phyloP scores from a whole-genome alignment of 2,888 invertebrate species.

The Aradus depressus region DNA sequence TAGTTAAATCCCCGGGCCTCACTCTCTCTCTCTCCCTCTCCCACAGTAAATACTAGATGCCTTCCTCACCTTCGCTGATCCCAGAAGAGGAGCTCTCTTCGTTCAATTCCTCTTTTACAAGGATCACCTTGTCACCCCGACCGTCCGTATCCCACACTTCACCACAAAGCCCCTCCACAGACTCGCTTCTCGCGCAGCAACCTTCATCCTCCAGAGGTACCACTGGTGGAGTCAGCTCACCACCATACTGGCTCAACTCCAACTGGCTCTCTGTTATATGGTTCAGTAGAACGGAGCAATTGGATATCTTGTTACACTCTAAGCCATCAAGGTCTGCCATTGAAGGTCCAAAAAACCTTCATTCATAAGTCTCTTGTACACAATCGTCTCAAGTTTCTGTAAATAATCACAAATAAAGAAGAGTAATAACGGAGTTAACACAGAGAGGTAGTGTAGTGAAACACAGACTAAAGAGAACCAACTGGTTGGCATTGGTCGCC shows the following conservation, averaged over 20 bases:
- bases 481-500: too few species aligned
- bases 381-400: too few species aligned
- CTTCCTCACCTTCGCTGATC: conserved; percentile 5
- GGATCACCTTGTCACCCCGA: background rate
- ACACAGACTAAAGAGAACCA: too few species aligned
- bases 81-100: conserved; percentile 14
- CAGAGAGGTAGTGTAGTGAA: too few species aligned
- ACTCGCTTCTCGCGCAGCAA: background rate
- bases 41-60: background rate
- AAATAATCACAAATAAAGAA: too few species aligned
- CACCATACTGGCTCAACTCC: conserved; percentile 1
- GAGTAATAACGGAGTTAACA: too few species aligned
- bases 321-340: conserved; percentile 10
- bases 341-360: conserved; percentile 5
- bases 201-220: background rate
- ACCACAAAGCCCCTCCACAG: background rate
- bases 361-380: too few species aligned
- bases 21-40: conserved; percentile 4
- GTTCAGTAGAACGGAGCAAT: conserved; percentile 4
- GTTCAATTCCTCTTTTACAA: background rate
- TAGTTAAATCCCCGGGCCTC: too few species aligned
- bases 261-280: background rate
- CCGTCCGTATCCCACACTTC: background rate
- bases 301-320: background rate
- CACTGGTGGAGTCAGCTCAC: background rate